Evolutionary conservation across 2,888 invertebrate species (phyloP), one percentile per base, ranked within the genome.

Genomic region (Anaspis maculata): DNA sequence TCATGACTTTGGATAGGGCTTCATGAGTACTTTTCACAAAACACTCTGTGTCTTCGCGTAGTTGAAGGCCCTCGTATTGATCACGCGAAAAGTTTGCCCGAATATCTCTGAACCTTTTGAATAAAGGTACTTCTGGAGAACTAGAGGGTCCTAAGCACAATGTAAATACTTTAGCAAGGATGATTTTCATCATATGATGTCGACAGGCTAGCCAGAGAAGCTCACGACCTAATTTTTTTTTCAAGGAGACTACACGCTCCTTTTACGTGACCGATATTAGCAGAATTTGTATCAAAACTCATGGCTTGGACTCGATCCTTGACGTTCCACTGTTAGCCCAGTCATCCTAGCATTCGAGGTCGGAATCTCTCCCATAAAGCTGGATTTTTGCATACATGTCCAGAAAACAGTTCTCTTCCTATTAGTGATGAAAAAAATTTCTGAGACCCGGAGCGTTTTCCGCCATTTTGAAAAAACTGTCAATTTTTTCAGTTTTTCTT

Each of bases 241-340:
- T 56, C 49, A n/a, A 55, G 30, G 23, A 51, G 26, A 19, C 41
- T 34, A 38, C 45, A 46, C 13, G 49, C 42, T 35, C 48, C 46
- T 39, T 49, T 47, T 11, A 39, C 32, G 13, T 16, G 40, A 13
- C 51, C 49, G 23, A 47, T 44, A 37, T 54, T 54, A 13, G 51
- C 36, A 16, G 49, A 44, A 15, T 50, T 50, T 2, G 53, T 53
- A 28, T 54, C 29, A 12, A 19, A 29, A 12, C 29, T 21, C 12
- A 29, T 14, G 12, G 36, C 33, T 30, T 42, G 31, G 13, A 40
- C 32, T 39, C 34, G 29, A 14, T 37, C 37, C 15, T 37, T 24
- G 13, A 38, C 29, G 21, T 38, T 30, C 34, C 34, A 38, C 15
- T 38, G 27, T 11, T 12, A n/a, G n/a, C n/a, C n/a, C n/a, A n/a